phyloP scores from a whole-genome alignment of 1,140 invertebrate genomes.

The Sipha flava region DNA sequence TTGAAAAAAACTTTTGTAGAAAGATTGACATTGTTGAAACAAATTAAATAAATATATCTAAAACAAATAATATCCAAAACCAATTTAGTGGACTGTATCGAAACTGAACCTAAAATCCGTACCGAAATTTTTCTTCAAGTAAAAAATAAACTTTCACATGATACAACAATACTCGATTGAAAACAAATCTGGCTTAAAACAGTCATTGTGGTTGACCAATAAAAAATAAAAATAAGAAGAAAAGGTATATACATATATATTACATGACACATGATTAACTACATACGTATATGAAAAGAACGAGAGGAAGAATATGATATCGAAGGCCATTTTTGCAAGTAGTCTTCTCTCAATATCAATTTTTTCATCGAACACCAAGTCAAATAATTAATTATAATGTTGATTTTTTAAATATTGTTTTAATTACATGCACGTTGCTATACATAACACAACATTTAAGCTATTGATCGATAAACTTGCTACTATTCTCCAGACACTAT shows the following conservation, averaged over 20 bases:
- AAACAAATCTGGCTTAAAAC: neutral
- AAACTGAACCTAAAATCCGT: neutral
- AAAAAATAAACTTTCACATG: neutral
- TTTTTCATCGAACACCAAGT: neutral
- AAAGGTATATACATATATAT: neutral
- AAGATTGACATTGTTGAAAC: no score
- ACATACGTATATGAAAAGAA: no score
- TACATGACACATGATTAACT: no score
- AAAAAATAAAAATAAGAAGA: neutral
- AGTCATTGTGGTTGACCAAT: neutral
- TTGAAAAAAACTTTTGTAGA: no score
- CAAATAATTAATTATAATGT: neutral
- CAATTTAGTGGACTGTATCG: neutral
- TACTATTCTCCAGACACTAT: neutral
- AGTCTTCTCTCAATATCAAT: neutral
- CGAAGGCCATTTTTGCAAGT: neutral
- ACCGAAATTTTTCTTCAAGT: neutral
- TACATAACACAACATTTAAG: neutral
- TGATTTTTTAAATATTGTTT: neutral
- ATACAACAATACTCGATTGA: neutral
- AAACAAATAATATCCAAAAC: neutral
- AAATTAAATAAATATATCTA: no score
- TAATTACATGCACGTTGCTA: neutral
- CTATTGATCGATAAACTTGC: neutral
- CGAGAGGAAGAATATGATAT: neutral